phyloP scores from a whole-genome alignment of 2,888 invertebrate genomes.

The Ypsolopha scabrella region DNA sequence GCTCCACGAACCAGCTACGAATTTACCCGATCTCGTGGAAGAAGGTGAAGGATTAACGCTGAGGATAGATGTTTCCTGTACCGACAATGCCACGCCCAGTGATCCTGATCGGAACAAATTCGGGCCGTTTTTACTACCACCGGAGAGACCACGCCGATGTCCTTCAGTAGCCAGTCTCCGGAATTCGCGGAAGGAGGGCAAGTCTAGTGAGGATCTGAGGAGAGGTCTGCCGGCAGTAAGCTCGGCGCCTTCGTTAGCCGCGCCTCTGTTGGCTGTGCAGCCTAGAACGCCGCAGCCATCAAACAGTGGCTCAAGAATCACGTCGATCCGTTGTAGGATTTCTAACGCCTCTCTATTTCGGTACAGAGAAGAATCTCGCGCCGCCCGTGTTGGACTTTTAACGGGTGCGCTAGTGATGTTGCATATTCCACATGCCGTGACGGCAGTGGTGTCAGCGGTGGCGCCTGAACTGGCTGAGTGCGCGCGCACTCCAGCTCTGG shows the following conservation, averaged over 20 bases:
- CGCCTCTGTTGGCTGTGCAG: slow-evolving; percentile 37
- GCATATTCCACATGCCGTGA: slow-evolving; percentile 75
- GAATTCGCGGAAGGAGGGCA: slow-evolving; percentile 49
- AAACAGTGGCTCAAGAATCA: slow-evolving; percentile 72
- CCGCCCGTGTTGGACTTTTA: slow-evolving; percentile 79
- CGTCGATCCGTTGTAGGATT: slow-evolving; percentile 81
- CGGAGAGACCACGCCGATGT: slow-evolving; percentile 52
- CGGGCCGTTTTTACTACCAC: slow-evolving; percentile 57
- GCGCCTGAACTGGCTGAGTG: slow-evolving; percentile 63
- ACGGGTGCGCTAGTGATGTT: slow-evolving; percentile 81
- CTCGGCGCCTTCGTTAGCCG: slow-evolving; percentile 64
- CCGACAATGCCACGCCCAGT: slow-evolving; percentile 24
- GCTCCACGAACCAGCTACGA: slow-evolving; percentile 54
- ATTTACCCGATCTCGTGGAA: slow-evolving; percentile 49
- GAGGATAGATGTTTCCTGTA: slow-evolving; percentile 41
- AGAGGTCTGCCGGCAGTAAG: slow-evolving; percentile 57
- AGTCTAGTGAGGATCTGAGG: slow-evolving; percentile 47
- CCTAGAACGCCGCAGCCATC: slow-evolving; percentile 57
- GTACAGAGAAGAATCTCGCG: slow-evolving; percentile 89
- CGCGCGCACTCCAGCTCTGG: slow-evolving; percentile 59
- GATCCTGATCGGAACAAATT: slow-evolving; percentile 41
- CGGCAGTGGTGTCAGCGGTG: slow-evolving; percentile 35
- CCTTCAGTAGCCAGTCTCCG: slow-evolving; percentile 58
- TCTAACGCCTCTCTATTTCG: slow-evolving; percentile 87
- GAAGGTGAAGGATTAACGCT: slow-evolving; percentile 58